Evolutionary conservation across 2,797 vertebrate genomes (phyloP).

Genomic region (Lacerta agilis): DNA sequence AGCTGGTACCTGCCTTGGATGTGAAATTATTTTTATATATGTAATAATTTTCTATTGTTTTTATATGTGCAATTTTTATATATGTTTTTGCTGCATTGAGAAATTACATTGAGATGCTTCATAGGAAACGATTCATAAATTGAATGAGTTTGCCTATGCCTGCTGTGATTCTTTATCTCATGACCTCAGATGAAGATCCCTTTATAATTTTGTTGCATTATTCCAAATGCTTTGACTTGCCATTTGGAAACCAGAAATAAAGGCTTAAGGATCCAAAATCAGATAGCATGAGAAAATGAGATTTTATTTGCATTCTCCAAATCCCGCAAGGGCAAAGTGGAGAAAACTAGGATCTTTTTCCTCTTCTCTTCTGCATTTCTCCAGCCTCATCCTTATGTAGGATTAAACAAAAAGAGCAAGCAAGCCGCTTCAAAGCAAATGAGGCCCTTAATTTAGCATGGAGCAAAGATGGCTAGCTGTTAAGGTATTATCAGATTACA

Average conservation of each 20-base stretch:
- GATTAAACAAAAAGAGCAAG: conserved; percentile 64
- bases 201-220: neutral
- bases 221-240: conserved; percentile 18
- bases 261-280: conserved; percentile 9
- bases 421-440: conserved; percentile 70
- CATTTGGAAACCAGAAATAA: neutral
- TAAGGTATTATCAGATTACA: conserved; percentile 79
- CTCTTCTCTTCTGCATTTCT: conserved; percentile 42
- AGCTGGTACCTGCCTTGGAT: too few species aligned
- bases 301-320: conserved; percentile 36
- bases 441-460: conserved; percentile 75
- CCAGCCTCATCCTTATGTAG: conserved; percentile 45
- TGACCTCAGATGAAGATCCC: neutral
- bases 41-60: too few species aligned
- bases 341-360: conserved; percentile 34
- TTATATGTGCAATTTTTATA: too few species aligned
- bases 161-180: neutral
- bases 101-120: too few species aligned
- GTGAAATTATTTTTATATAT: too few species aligned
- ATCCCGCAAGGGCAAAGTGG: neutral
- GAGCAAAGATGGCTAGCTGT: conserved; percentile 70
- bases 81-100: too few species aligned
- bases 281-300: conserved; percentile 32
- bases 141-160: too few species aligned
- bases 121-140: too few species aligned